Conservation (phyloP, 2,797 vertebrate species). For the Tragelaphus eurycerus region DNA sequence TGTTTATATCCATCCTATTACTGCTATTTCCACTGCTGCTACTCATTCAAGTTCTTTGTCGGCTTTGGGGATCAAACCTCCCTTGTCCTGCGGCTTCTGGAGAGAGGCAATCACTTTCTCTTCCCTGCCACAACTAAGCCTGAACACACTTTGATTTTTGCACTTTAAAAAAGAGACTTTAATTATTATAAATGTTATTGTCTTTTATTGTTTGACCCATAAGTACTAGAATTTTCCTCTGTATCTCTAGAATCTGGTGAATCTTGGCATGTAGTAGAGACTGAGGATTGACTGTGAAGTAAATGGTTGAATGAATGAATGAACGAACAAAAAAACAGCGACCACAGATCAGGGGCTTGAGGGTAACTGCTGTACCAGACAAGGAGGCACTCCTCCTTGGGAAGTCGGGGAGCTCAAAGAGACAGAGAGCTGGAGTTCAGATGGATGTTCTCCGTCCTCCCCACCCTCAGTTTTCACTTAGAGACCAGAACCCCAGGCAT, state of each 20-base stretch:
- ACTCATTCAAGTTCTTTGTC: neutral
- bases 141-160: neutral
- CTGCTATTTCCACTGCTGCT: neutral
- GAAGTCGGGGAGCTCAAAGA: neutral
- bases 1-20: neutral
- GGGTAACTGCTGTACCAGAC: neutral
- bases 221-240: neutral
- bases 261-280: neutral
- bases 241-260: neutral
- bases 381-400: neutral
- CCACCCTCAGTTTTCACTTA: neutral
- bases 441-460: neutral
- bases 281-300: neutral
- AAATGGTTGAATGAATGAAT: neutral
- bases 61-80: neutral
- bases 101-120: neutral
- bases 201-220: neutral
- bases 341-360: neutral
- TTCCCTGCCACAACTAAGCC: neutral
- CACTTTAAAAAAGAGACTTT: neutral
- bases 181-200: neutral
- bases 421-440: neutral
- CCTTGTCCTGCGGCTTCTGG: neutral
- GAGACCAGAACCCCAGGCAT: neutral
- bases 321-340: neutral